Conservation (phyloP, 2,888 invertebrate species). For the Linnaemya vulpina region DNA sequence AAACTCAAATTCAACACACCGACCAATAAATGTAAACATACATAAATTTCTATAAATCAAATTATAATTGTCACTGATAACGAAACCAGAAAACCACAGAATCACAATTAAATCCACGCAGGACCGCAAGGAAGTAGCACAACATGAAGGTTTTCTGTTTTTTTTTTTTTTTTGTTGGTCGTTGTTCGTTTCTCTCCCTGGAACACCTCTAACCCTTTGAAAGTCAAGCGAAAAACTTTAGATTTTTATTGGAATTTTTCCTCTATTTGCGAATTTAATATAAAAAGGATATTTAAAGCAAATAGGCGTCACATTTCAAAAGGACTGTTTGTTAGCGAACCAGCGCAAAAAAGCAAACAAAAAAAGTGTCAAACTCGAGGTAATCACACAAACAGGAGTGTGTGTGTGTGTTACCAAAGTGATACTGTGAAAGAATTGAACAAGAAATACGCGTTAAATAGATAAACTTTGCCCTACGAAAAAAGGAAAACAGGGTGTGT, state of each 20-base stretch:
- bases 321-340: slow-evolving; percentile 12
- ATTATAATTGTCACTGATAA: slow-evolving; percentile 71
- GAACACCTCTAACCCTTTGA: slow-evolving; percentile 53
- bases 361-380: slow-evolving; percentile 67
- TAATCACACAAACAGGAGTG: slow-evolving; percentile 24
- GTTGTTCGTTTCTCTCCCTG: not conserved
- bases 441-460: slow-evolving; percentile 64
- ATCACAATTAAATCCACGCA: slow-evolving; percentile 50
- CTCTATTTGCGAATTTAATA: not conserved
- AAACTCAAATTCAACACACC: slow-evolving; percentile 56
- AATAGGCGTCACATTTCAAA: slow-evolving; percentile 64
- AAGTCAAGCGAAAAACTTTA: not conserved
- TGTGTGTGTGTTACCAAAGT: not conserved
- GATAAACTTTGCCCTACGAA: slow-evolving; percentile 66
- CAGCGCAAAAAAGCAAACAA: slow-evolving; percentile 34
- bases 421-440: slow-evolving; percentile 13
- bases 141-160: not conserved
- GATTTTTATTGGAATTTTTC: slow-evolving; percentile 31
- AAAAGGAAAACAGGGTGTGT: slow-evolving; percentile 65
- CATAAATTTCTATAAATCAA: slow-evolving; percentile 70
- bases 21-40: slow-evolving; percentile 70
- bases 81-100: slow-evolving; percentile 59
- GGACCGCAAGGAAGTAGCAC: slow-evolving; percentile 11
- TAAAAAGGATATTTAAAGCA: slow-evolving; percentile 38
- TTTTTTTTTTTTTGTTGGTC: too few species aligned